Evolutionary conservation across 2,113 vertebrate genomes (phyloP).

Genomic region (Megatriorchis doriae): DNA sequence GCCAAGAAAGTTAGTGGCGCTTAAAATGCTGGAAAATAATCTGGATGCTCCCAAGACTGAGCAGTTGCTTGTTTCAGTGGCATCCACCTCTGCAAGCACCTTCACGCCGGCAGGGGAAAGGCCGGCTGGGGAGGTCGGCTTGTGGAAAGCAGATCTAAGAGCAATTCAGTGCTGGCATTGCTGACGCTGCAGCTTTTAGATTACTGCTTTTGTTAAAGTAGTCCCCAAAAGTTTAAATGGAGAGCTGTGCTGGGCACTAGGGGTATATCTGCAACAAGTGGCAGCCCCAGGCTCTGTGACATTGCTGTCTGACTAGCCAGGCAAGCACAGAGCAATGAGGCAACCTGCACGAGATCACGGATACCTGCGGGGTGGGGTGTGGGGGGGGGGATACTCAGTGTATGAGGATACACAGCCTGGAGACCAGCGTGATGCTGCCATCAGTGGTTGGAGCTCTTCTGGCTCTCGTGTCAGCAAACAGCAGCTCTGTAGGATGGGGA

Average conservation of each 20-base stretch:
- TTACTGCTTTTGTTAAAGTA: not conserved
- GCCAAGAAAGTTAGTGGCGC: not conserved
- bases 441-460: not conserved
- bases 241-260: not conserved
- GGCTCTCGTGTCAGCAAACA: not conserved
- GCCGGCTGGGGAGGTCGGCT: not conserved
- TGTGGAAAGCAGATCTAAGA: not conserved
- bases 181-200: not conserved
- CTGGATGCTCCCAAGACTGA: not conserved
- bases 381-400: too few species aligned
- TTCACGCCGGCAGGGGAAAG: not conserved
- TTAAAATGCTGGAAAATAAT: not conserved
- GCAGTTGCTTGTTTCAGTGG: not conserved
- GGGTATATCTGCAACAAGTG: fast-evolving
- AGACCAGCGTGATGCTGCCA: fast-evolving
- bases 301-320: not conserved
- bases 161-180: fast-evolving
- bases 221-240: not conserved
- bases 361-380: not conserved
- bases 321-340: not conserved
- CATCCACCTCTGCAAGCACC: not conserved
- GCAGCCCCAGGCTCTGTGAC: too few species aligned
- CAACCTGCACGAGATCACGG: not conserved
- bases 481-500: not conserved
- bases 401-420: not conserved